phyloP scores from a whole-genome alignment of 1,140 invertebrate species.

The Trichonephila inaurata region DNA sequence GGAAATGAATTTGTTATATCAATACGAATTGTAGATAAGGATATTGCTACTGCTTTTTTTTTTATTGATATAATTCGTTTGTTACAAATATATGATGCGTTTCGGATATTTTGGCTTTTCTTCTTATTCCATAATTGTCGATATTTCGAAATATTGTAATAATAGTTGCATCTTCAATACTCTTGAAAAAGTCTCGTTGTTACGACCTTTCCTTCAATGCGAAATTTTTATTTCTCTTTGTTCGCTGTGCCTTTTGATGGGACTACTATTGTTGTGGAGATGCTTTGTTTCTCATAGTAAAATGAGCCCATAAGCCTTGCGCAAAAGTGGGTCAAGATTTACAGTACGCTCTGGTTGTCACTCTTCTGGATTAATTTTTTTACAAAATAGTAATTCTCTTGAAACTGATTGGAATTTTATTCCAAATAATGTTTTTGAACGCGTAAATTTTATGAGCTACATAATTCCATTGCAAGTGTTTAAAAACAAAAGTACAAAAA shows the following conservation, averaged over 20 bases:
- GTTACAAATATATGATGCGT: background rate
- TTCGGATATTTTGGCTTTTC: background rate
- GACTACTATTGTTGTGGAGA: background rate
- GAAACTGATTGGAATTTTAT: no score
- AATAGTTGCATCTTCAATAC: background rate
- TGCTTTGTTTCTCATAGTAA: background rate
- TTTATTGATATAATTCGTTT: background rate
- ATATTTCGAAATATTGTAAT: background rate
- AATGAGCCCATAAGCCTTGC: background rate
- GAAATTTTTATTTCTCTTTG: background rate
- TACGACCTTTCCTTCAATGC: background rate
- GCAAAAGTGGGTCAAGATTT: constrained; percentile 8
- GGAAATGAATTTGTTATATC: background rate
- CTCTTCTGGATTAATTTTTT: background rate
- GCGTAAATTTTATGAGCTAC: no score
- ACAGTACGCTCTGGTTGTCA: background rate
- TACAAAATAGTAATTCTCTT: no score
- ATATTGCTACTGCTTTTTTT: background rate
- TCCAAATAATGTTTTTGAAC: no score
- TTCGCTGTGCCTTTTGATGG: background rate
- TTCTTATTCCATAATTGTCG: background rate
- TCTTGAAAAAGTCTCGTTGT: background rate
- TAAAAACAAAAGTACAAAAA: no score
- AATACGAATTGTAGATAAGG: background rate
- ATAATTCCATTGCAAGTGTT: no score